These are phyloP conservation scores for Sycophila sp. DNA, from an alignment of 1,140 invertebrate genomes.

Conservation along the genomic window DNA sequence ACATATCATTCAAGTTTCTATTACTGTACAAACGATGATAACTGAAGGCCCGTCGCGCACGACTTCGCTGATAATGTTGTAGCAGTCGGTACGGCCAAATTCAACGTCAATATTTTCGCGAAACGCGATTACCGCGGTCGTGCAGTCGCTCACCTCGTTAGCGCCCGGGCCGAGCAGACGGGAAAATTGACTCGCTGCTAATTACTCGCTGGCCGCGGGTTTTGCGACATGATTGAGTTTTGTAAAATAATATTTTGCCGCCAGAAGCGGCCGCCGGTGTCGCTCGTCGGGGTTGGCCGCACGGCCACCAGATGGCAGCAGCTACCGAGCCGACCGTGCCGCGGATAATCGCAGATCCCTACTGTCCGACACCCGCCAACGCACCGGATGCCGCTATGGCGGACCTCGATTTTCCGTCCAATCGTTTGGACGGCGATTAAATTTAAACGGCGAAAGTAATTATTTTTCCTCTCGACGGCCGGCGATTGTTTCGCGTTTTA, in stretches of 20 bases:
- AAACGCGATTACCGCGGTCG: too few relatives aligned
- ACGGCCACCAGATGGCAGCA: conserved; percentile 21
- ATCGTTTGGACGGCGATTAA: too few relatives aligned
- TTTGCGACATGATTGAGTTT: conserved; percentile 8
- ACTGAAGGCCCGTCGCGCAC: not conserved
- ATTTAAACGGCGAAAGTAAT: too few relatives aligned
- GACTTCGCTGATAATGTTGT: conserved; percentile 23
- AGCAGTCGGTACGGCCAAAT: conserved; percentile 24
- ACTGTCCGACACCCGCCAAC: not conserved
- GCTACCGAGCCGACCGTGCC: not conserved
- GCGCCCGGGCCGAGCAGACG: too few relatives aligned
- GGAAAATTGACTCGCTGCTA: not conserved
- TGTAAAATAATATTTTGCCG: conserved; percentile 16
- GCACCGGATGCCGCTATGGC: not conserved
- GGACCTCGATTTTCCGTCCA: not conserved
- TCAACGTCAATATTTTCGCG: conserved; percentile 9
- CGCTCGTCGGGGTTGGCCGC: not conserved
- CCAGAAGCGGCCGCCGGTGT: not conserved
- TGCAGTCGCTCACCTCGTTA: not conserved
- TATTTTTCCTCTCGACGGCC: too few relatives aligned
- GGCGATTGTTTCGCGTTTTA: too few relatives aligned
- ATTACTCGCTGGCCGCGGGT: not conserved
- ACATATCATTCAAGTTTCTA: conserved; percentile 15
- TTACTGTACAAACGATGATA: conserved; percentile 31
- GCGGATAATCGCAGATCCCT: conserved; percentile 23